These are phyloP conservation scores for Shargacucullia verbasci DNA, from an alignment of 2,888 invertebrate genomes.

Conservation along the genomic window DNA sequence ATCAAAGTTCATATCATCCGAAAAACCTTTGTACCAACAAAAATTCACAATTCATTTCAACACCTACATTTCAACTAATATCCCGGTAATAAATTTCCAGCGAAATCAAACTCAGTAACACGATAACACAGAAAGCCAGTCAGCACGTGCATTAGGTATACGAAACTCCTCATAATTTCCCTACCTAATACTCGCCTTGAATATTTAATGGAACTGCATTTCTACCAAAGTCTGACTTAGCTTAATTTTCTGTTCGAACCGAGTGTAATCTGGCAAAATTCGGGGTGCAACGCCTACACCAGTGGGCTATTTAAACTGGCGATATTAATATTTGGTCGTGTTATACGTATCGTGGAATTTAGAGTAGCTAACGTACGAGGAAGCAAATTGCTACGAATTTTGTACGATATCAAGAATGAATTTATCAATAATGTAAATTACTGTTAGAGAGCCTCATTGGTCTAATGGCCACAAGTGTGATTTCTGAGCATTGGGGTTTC, in stretches of 20 bases:
- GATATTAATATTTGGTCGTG: slow-evolving; percentile 26
- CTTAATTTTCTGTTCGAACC: slow-evolving; percentile 58
- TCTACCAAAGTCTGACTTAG: slow-evolving; percentile 44
- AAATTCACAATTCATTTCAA: background rate
- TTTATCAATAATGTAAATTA: background rate
- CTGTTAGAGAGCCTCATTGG: too few relatives aligned
- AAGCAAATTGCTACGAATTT: slow-evolving; percentile 30
- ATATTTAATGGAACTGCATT: slow-evolving; percentile 60
- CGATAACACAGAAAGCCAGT: slow-evolving; percentile 43
- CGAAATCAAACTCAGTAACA: slow-evolving; percentile 14
- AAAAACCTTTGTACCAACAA: background rate
- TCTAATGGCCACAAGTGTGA: too few relatives aligned
- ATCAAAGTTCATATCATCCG: too few relatives aligned
- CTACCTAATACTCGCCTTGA: slow-evolving; percentile 51
- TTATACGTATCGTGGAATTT: slow-evolving; percentile 18
- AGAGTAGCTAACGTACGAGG: slow-evolving; percentile 16
- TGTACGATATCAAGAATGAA: slow-evolving; percentile 30
- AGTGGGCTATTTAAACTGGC: slow-evolving; percentile 8
- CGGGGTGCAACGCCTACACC: background rate
- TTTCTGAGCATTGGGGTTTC: too few relatives aligned
- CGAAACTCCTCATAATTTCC: slow-evolving; percentile 48
- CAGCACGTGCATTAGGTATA: slow-evolving; percentile 23
- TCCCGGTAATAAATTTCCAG: slow-evolving; percentile 2
- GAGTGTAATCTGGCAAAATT: slow-evolving; percentile 38
- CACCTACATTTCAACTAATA: background rate